Evolutionary conservation across 2,113 vertebrate species (phyloP), one percentile per base, ranked within the genome.

Genomic region (Geothlypis trichas): DNA sequence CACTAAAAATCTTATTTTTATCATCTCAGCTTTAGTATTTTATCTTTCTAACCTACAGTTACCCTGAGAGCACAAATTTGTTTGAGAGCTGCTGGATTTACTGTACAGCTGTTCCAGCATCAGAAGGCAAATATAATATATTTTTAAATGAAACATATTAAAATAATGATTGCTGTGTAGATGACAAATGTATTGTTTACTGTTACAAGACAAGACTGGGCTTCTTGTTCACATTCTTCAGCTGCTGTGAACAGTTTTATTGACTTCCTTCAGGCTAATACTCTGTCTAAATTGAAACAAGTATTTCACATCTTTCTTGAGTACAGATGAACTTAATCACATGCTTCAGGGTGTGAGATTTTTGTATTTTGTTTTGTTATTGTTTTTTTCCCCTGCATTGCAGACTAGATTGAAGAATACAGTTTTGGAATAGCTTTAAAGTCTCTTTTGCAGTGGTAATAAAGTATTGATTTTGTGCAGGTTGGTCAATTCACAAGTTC

Each of bases 1-100:
- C 61, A 61, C 37, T 76, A 37, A 61, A 96, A 87, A 57, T 8
- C 13, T 82, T 69, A 61, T 85, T 87, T 91, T 89, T 94, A 87
- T 61, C 52, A 63, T 35, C 33, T 39, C 27, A 61, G 19, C 21
- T 87, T 79, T 58, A 87, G 18, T 61, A 61, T 78, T 91, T 91
- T 47, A 59, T 73, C 78, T 61, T 37, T 68, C 46, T 84, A 91
- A 75, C 10, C 47, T 75, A 13, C 39, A 87, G 52, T 69, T 78
- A 59, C 15, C 7, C 19, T 8, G 33, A 76, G 62, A 79, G 44
- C 9, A 78, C 4, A 35, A 55, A 90, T 85, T 69, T 2, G 0
- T 72, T 67, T 61, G 49, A 76, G 46, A 76, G 52, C 26, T 72
- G 15, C 28, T 69, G 37, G 55, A 81, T 85, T 79, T 83, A 73